These are phyloP conservation scores for Euwallacea similis DNA, from an alignment of 1,140 invertebrate genomes.

Conservation along the genomic window DNA sequence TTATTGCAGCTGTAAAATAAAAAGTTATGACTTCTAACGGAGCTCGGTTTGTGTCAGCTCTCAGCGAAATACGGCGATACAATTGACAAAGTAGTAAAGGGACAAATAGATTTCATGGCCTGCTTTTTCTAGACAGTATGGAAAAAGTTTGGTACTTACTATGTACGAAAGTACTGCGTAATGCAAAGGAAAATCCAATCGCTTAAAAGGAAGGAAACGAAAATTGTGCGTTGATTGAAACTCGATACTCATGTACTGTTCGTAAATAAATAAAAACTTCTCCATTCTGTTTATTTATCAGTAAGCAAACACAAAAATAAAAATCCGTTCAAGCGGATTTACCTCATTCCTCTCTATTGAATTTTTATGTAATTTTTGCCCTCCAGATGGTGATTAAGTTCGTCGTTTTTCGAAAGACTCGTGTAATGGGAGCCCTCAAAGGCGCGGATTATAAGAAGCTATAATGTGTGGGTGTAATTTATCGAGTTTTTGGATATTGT, in stretches of 20 bases:
- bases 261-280: background rate
- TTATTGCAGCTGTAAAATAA: constrained; percentile 20
- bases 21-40: constrained; percentile 13
- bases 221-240: background rate
- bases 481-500: background rate
- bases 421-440: background rate
- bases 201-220: no score
- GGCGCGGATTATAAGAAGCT: background rate
- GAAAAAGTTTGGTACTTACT: background rate
- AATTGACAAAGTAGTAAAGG: background rate
- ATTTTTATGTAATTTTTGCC: background rate
- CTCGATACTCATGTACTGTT: background rate
- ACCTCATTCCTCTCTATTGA: background rate
- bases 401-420: background rate
- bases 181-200: no score
- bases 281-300: background rate
- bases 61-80: background rate
- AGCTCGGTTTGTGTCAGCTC: constrained; percentile 6
- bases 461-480: background rate
- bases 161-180: no score
- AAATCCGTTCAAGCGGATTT: background rate
- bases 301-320: constrained; percentile 4
- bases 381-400: background rate
- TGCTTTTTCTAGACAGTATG: background rate
- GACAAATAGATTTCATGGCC: background rate